phyloP scores from a whole-genome alignment of 2,888 invertebrate genomes.

The Amphipyra tragopoginis region DNA sequence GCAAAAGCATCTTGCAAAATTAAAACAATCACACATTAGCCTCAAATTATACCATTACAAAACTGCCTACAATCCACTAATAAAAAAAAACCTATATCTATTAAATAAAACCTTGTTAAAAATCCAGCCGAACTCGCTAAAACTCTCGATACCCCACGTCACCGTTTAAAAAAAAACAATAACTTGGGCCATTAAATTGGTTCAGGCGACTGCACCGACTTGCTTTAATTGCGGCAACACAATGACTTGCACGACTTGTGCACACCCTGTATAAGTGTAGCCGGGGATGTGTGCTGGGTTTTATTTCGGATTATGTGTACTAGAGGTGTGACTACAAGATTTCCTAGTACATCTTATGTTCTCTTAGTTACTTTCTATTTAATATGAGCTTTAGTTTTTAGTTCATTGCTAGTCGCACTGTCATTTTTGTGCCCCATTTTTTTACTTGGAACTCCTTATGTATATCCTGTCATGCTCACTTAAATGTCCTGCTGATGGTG shows the following conservation, averaged over 20 bases:
- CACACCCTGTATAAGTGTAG: slow-evolving; percentile 44
- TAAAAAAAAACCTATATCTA: slow-evolving; percentile 39
- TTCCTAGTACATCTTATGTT: not conserved
- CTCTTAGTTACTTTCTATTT: too few species aligned
- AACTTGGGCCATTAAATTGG: slow-evolving; percentile 86
- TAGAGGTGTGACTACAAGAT: slow-evolving; percentile 4
- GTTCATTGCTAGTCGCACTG: too few species aligned
- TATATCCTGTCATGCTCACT: too few species aligned
- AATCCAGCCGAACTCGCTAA: slow-evolving; percentile 32
- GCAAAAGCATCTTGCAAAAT: not conserved
- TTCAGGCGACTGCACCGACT: slow-evolving; percentile 80
- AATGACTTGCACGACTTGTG: slow-evolving; percentile 67
- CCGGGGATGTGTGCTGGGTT: slow-evolving; percentile 4
- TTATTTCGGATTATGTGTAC: not conserved
- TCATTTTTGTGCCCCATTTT: too few species aligned
- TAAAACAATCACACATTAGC: not conserved
- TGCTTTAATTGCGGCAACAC: slow-evolving; percentile 81
- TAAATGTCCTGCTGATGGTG: too few species aligned
- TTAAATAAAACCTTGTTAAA: slow-evolving; percentile 52
- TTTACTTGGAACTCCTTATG: too few species aligned
- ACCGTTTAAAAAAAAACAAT: slow-evolving; percentile 81
- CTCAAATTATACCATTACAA: not conserved
- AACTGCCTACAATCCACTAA: slow-evolving; percentile 3
- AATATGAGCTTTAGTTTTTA: too few species aligned
- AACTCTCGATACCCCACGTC: slow-evolving; percentile 55